Percentiles rank a stretch among this genome's conserved stretches.
phyloP scores from a whole-genome alignment of 2,888 invertebrate species.

The Osedax fenrisi region DNA sequence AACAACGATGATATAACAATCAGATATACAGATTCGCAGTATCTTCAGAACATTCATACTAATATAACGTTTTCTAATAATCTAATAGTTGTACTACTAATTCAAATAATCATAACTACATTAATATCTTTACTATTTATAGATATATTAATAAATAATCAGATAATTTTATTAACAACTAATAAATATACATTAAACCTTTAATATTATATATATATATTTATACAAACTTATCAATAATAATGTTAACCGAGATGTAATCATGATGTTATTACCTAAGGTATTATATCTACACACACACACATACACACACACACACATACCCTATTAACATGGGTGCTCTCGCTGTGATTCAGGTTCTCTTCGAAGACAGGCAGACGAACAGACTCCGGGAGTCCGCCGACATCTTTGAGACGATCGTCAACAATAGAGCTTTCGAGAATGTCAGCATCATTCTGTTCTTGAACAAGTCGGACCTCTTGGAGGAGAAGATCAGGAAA shows the following conservation, averaged over 20 bases:
- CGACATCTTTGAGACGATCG: constrained; percentile 94
- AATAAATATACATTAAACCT: too few species aligned
- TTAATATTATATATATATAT: not conserved
- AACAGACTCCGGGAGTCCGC: constrained; percentile 88
- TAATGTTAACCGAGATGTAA: not conserved
- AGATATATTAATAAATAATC: too few species aligned
- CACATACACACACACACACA: not conserved
- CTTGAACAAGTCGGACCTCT: constrained; percentile 89
- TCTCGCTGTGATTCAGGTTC: too few species aligned
- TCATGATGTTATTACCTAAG: not conserved
- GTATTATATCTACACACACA: not conserved
- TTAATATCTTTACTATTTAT: too few species aligned
- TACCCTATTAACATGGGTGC: too few species aligned
- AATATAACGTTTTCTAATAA: too few species aligned
- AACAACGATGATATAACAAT: too few species aligned
- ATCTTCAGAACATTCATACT: too few species aligned
- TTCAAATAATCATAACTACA: too few species aligned
- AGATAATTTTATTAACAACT: too few species aligned
- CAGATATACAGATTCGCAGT: too few species aligned
- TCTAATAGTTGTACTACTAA: too few species aligned
- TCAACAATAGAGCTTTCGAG: constrained; percentile 85
- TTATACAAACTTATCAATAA: not conserved
- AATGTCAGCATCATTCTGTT: constrained; percentile 91
- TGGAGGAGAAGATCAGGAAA: constrained; percentile 64
- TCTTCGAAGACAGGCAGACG: constrained; percentile 81